Evolutionary conservation across 2,797 vertebrate species (phyloP), one percentile per base, ranked within the genome.

Genomic region (Hozukius guyotensis): DNA sequence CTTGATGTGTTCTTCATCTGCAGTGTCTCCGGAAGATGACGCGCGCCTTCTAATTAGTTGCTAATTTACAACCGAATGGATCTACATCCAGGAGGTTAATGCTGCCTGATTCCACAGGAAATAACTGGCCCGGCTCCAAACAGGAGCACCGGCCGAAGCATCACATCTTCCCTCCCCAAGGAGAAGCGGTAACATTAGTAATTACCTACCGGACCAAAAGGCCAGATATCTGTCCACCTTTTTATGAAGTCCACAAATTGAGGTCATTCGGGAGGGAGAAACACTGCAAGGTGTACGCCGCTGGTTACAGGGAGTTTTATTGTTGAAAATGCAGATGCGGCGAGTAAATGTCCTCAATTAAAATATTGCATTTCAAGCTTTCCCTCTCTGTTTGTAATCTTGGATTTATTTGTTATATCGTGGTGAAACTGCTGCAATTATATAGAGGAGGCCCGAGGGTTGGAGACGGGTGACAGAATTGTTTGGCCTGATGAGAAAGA

Each of bases 161-260:
- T 78, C 31, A 55, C 79, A 72, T 74, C 80, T 73, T 80, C 77
- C 80, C 78, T 90, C 91, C 91, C 91, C 77, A 79, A 87, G 84
- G 91, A 92, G 83, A 82, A 78, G 57, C 25, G 77, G 80, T 88
- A 88, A 86, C 88, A 87, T 92, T 94, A 84, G 91, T 93, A 95
- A 95, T 94, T 94, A 94, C 92, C 88, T 93, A 77, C 83, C 10
- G 83, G 84, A 93, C 87, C 86, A 87, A 36, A 57, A 78, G 88
- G 84, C 87, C 88, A 81, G 85, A 83, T 86, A 91, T 92, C 87
- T 84, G 87, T 85, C 82, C 90, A 91, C 88, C 92, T 92, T 89
- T 93, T 88, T 90, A 92, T 93, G 81, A 89, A 92, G 87, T 91
- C 91, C 91, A 85, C 93, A 94, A 88, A 94, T 92, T 94, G 92